Evolutionary conservation across 1,140 invertebrate genomes (phyloP), one percentile per base, ranked within the genome.

Genomic region (Conus ventricosus): DNA sequence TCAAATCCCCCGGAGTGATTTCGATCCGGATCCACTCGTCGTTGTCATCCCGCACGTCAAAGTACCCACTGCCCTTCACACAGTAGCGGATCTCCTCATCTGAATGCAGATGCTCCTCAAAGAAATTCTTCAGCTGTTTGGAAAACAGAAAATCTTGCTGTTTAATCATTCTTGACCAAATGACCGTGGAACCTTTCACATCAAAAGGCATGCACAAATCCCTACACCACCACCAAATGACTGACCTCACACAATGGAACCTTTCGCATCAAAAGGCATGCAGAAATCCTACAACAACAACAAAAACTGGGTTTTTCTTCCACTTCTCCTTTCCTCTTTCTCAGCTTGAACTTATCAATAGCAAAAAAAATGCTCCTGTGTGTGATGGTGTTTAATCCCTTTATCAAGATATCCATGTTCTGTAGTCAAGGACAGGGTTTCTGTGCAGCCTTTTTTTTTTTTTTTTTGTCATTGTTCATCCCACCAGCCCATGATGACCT

Each of bases 51-150:
- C 99, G 96, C 0, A 99, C 98, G 96, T 99, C 99, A 96, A 99
- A 99, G 95, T 99, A 99, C 0, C 99, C 98, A 82, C 97, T 97
- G 54, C 98, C 98, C 85, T 97, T 97, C 27, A 98, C 88, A 83
- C 98, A 95, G 81, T 98, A 96, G 83, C 99, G 97, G 91, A 99
- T 99, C 96, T 99, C 99, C 95, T 99, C 99, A 96, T 99, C 99
- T 4, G 97, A 97, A 94, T 99, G 99, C 80, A 99, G 95, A 95
- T 99, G 99, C 95, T 99, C 99, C 10, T 96, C 96, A 92, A 97
- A 99, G 95, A 99, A 99, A 10, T 96, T 96, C 94, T 98, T 98
- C 10, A 99, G 93, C 96, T 97, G 90, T 55, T 60, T 15, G 92
- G 91, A 55, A 39, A 83, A 90, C 85, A 87, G 80, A 85, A 78